phyloP scores from a whole-genome alignment of 2,113 vertebrate genomes.

The Balaenoptera acutorostrata region DNA sequence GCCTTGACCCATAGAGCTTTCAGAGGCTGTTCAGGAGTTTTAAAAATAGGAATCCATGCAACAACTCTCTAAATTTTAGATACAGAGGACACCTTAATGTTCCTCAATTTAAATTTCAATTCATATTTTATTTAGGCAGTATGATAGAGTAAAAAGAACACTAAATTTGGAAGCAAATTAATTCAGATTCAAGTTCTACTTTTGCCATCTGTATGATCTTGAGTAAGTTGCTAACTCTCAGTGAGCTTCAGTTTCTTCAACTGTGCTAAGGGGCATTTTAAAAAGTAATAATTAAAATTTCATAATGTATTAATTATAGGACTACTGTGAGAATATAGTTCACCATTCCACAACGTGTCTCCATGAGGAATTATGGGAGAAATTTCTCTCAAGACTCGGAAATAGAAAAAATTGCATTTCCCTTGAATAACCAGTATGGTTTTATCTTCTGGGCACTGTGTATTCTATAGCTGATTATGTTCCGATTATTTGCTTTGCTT shows the following conservation, averaged over 20 bases:
- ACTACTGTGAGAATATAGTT: background rate
- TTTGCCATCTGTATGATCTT: background rate
- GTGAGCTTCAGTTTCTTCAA: background rate
- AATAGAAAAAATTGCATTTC: background rate
- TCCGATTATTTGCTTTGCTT: background rate
- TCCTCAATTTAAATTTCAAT: background rate
- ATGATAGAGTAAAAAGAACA: background rate
- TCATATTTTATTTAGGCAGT: background rate
- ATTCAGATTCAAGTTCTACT: background rate
- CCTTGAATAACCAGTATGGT: background rate
- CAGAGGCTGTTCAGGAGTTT: background rate
- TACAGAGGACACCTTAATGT: background rate
- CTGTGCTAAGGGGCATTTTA: background rate
- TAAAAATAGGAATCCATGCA: background rate
- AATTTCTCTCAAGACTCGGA: background rate
- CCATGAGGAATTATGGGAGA: background rate
- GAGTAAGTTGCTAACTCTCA: background rate
- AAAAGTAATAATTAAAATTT: background rate
- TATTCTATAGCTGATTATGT: background rate
- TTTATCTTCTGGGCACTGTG: background rate
- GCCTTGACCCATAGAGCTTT: background rate
- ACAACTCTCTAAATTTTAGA: background rate
- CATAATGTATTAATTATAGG: background rate
- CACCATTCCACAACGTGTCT: background rate
- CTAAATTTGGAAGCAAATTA: background rate